These are phyloP conservation scores for Dolichopus griseipennis DNA, from an alignment of 2,888 invertebrate genomes.

Conservation along the genomic window DNA sequence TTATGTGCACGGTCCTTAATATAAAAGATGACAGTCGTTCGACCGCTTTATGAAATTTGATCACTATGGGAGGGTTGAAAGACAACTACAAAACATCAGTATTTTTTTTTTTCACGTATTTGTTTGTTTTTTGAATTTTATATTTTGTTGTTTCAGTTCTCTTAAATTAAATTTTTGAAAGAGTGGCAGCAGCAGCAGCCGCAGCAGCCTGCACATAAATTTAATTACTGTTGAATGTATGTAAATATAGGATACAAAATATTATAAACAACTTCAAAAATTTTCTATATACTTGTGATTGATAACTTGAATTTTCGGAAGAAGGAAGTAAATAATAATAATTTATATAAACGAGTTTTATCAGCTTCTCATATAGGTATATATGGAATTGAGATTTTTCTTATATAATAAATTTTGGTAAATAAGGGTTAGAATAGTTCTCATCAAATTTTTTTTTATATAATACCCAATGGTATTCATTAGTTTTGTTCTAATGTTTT, in stretches of 20 bases:
- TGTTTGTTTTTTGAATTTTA: not conserved
- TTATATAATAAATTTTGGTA: not conserved
- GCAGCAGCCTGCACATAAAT: not conserved
- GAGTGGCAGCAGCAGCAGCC: not conserved
- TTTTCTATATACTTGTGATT: not conserved
- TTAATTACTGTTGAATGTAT: no score
- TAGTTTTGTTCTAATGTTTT: not conserved
- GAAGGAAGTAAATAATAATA: not conserved
- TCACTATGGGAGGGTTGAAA: not conserved
- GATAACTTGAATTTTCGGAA: not conserved
- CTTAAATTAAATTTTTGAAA: not conserved
- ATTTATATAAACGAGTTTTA: not conserved
- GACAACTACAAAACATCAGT: not conserved
- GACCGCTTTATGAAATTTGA: constrained; percentile 4
- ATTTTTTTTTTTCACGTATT: not conserved
- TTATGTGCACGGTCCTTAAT: not conserved
- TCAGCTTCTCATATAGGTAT: no score
- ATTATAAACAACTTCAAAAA: no score
- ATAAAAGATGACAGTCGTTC: not conserved
- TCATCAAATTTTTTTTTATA: not conserved
- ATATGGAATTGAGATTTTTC: no score
- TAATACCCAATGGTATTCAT: not conserved
- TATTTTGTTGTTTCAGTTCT: no score
- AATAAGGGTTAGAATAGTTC: not conserved
- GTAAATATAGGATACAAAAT: no score